These are phyloP conservation scores for Drosophila insularis DNA, from an alignment of 1,140 invertebrate genomes.

Conservation along the genomic window DNA sequence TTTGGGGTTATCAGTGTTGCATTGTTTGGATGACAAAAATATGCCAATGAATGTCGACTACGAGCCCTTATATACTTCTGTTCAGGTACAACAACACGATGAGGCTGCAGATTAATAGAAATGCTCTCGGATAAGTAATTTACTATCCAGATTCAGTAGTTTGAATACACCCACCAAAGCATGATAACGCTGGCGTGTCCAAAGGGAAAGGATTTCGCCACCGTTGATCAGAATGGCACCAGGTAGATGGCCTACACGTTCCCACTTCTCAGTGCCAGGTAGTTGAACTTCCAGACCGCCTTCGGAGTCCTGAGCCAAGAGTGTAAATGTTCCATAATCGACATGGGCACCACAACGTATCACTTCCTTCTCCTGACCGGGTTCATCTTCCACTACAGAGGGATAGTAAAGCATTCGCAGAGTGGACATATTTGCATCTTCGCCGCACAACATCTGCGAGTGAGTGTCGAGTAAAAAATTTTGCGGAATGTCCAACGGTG, in stretches of 20 bases:
- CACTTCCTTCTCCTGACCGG: slow-evolving; percentile 81
- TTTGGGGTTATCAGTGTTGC: slow-evolving; percentile 84
- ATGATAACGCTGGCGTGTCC: slow-evolving; percentile 88
- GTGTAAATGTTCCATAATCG: slow-evolving; percentile 89
- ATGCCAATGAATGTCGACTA: slow-evolving; percentile 88
- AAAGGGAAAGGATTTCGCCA: slow-evolving; percentile 89
- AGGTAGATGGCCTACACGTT: slow-evolving; percentile 89
- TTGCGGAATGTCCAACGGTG: slow-evolving; percentile 81
- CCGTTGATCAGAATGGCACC: slow-evolving; percentile 91
- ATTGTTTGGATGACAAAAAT: slow-evolving; percentile 88
- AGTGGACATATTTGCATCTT: slow-evolving; percentile 85
- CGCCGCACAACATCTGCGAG: slow-evolving; percentile 84
- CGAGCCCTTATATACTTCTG: slow-evolving; percentile 84
- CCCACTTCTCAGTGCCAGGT: slow-evolving; percentile 88
- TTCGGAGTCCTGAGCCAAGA: slow-evolving; percentile 88
- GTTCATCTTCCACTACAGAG: slow-evolving; percentile 85
- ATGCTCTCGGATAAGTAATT: neutral
- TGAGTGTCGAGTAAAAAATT: slow-evolving; percentile 85
- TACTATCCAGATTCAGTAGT: neutral
- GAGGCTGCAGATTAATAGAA: slow-evolving; percentile 83
- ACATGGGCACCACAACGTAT: slow-evolving; percentile 88
- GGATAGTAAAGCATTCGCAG: slow-evolving; percentile 88
- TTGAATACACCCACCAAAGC: slow-evolving; percentile 85
- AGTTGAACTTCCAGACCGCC: slow-evolving; percentile 85
- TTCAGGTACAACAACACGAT: slow-evolving; percentile 88